Percentiles rank a stretch among this genome's conserved stretches.
Evolutionary conservation across 2,888 invertebrate genomes (phyloP).

Genomic region (Drosophila siamana): DNA sequence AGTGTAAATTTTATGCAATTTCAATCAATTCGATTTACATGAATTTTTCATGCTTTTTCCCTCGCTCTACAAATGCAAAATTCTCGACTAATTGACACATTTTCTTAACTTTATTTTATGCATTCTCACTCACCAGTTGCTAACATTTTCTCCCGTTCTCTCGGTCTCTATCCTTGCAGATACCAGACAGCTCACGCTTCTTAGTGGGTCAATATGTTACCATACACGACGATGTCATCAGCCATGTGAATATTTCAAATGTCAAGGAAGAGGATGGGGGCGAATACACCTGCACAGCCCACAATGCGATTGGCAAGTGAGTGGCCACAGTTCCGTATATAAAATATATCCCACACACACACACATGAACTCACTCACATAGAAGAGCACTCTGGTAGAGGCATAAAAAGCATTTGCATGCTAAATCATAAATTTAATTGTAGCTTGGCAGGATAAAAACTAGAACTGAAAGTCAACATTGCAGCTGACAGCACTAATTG

Average conservation of each 20-base stretch:
- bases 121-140: neutral
- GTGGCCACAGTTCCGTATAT: conserved; percentile 73
- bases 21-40: conserved; percentile 80
- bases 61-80: conserved; percentile 3
- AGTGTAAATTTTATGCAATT: conserved; percentile 73
- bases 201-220: conserved; percentile 96
- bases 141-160: neutral
- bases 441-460: conserved; percentile 45
- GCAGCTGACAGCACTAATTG: neutral
- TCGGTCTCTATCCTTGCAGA: conserved; percentile 65
- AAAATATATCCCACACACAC: conserved; percentile 33
- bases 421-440: conserved; percentile 82
- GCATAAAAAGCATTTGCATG: conserved; percentile 77
- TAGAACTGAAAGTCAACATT: conserved; percentile 7
- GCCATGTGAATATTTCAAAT: conserved; percentile 95
- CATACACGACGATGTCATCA: conserved; percentile 96
- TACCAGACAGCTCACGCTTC: conserved; percentile 89
- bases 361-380: conserved; percentile 14
- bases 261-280: conserved; percentile 96
- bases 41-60: conserved; percentile 62
- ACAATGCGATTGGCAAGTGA: conserved; percentile 91
- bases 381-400: conserved; percentile 37
- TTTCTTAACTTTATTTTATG: conserved; percentile 18
- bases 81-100: conserved; percentile 60
- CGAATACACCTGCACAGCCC: conserved; percentile 94